Evolutionary conservation across 2,888 invertebrate species (phyloP).

Genomic region (Idaea dimidiata): DNA sequence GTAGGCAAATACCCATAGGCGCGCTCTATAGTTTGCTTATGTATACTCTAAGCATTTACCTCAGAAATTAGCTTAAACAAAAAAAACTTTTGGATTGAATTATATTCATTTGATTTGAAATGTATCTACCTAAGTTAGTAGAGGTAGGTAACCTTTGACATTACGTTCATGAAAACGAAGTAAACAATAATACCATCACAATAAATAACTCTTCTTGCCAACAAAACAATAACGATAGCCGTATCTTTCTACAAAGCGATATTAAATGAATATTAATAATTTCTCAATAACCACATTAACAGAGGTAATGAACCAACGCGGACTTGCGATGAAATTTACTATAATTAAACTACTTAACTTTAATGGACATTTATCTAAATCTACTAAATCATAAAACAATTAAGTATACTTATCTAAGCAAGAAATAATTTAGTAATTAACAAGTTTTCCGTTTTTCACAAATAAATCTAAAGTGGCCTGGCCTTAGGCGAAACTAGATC

Average conservation of each 20-base stretch:
- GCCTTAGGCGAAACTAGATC: conserved; percentile 1
- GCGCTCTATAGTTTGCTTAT: too few relatives aligned
- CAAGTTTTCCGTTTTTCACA: neutral
- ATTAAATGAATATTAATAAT: neutral
- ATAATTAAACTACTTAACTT: neutral
- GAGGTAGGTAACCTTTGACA: neutral
- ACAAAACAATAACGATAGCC: neutral
- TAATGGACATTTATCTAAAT: neutral
- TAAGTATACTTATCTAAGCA: neutral
- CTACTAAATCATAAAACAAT: neutral
- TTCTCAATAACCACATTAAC: neutral
- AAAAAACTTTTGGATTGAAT: too few relatives aligned
- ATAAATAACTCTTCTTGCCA: neutral
- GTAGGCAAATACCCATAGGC: too few relatives aligned
- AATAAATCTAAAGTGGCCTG: conserved; percentile 3
- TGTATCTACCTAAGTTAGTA: too few relatives aligned
- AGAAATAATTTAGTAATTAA: neutral
- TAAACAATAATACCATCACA: neutral
- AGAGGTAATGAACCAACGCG: neutral
- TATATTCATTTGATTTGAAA: too few relatives aligned
- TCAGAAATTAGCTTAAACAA: too few relatives aligned
- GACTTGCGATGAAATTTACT: neutral
- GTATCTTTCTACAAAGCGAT: neutral
- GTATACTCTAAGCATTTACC: too few relatives aligned
- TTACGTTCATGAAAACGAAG: neutral